Evolutionary conservation across 2,888 invertebrate genomes (phyloP).

Genomic region (Nemotelus nigrinus): DNA sequence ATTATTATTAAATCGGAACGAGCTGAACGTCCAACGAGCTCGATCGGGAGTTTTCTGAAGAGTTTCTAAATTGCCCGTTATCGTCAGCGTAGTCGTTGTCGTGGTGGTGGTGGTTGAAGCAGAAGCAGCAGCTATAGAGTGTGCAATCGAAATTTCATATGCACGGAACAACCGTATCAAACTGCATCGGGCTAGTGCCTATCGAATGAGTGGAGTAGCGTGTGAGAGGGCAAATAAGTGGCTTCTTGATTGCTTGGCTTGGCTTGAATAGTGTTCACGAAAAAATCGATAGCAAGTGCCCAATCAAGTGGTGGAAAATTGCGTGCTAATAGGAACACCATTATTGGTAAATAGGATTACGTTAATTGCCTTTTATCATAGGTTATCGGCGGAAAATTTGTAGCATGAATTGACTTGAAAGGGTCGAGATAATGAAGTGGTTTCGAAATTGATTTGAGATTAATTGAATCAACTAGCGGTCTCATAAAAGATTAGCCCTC

Average conservation of each 20-base stretch:
- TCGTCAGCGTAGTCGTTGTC: no score
- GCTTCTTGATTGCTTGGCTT: not conserved
- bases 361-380: conserved; percentile 8
- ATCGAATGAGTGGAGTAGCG: not conserved
- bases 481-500: no score
- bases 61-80: no score
- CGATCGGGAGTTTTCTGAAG: not conserved
- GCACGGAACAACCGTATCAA: no score
- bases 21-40: conserved; percentile 3
- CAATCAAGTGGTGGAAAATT: not conserved
- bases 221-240: conserved; percentile 2
- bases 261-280: not conserved
- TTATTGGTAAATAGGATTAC: conserved; percentile 12
- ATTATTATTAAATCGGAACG: conserved; percentile 26
- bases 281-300: not conserved
- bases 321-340: not conserved
- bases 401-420: not conserved
- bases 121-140: no score
- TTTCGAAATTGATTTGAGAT: no score
- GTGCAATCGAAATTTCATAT: no score
- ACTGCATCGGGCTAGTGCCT: no score
- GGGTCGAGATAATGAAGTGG: not conserved
- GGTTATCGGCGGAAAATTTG: not conserved
- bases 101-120: no score
- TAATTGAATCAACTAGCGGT: no score